These are phyloP conservation scores for Salpingus planirostris DNA, from an alignment of 2,888 invertebrate species.

Conservation along the genomic window DNA sequence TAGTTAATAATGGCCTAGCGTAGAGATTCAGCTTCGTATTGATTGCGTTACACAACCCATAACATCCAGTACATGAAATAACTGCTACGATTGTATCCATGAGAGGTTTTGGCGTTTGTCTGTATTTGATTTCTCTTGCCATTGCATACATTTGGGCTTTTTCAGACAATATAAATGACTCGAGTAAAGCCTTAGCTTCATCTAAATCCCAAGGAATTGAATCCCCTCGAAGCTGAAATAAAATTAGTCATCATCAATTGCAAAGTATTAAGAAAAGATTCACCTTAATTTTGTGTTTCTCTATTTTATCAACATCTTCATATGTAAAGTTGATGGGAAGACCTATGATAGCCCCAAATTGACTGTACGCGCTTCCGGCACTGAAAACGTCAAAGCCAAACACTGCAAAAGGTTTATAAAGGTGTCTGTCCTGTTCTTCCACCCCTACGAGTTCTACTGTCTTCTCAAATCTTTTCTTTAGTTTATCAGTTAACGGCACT, in stretches of 20 bases:
- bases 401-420: conserved; percentile 58
- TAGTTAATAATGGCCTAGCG: conserved; percentile 43
- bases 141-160: conserved; percentile 74
- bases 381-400: conserved; percentile 65
- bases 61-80: conserved; percentile 44
- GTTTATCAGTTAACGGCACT: conserved; percentile 46
- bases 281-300: conserved; percentile 51
- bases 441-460: conserved; percentile 54
- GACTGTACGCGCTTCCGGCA: conserved; percentile 49
- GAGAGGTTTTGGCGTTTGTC: conserved; percentile 50
- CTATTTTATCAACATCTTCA: conserved; percentile 45
- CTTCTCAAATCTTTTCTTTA: conserved; percentile 46
- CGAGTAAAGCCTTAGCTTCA: conserved; percentile 52
- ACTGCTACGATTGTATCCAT: conserved; percentile 49
- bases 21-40: conserved; percentile 51
- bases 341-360: conserved; percentile 60
- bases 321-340: conserved; percentile 66
- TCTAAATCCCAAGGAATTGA: conserved; percentile 57
- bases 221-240: conserved; percentile 51
- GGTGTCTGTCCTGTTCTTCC: conserved; percentile 41
- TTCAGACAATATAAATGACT: conserved; percentile 64
- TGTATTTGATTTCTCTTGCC: conserved; percentile 61
- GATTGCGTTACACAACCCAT: conserved; percentile 41
- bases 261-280: too few species aligned
- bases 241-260: too few species aligned